phyloP scores from a whole-genome alignment of 2,888 invertebrate genomes.

The Ectropis crepuscularia region DNA sequence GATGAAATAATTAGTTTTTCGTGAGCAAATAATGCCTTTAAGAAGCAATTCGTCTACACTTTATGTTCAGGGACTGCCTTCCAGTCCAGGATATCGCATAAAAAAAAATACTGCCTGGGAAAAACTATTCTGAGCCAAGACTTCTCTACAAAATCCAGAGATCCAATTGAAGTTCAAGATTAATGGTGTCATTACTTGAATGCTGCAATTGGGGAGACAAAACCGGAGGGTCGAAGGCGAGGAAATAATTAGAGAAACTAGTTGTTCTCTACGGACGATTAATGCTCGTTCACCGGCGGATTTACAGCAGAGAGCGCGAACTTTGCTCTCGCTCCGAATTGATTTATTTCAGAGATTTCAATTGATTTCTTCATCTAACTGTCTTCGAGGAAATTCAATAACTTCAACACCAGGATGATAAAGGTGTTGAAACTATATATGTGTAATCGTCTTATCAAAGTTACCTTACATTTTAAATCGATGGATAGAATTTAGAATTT shows the following conservation, averaged over 20 bases:
- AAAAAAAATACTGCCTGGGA: background rate
- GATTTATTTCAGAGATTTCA: constrained; percentile 26
- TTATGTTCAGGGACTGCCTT: no score
- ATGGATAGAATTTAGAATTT: no score
- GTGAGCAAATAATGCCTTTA: no score
- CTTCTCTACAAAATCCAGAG: constrained; percentile 27
- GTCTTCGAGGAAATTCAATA: constrained; percentile 6
- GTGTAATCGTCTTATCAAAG: no score
- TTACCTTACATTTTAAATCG: no score
- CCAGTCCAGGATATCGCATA: no score
- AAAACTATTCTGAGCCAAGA: constrained; percentile 24
- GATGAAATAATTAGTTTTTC: no score
- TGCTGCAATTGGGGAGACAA: constrained; percentile 63
- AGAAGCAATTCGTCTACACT: no score
- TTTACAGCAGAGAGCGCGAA: constrained; percentile 59
- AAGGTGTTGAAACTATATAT: background rate
- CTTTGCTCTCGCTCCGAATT: constrained; percentile 45
- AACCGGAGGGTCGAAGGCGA: constrained; percentile 66
- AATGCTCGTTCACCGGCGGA: constrained; percentile 71
- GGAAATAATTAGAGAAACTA: constrained; percentile 77
- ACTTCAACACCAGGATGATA: background rate
- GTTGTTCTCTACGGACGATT: constrained; percentile 69
- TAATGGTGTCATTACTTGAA: constrained; percentile 61
- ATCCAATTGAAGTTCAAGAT: constrained; percentile 55
- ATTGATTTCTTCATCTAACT: constrained; percentile 28